Percentiles rank a stretch among this genome's conserved stretches.
Conservation (phyloP, 23 tunicate genomes). For the Trididemnum nubilum region DNA sequence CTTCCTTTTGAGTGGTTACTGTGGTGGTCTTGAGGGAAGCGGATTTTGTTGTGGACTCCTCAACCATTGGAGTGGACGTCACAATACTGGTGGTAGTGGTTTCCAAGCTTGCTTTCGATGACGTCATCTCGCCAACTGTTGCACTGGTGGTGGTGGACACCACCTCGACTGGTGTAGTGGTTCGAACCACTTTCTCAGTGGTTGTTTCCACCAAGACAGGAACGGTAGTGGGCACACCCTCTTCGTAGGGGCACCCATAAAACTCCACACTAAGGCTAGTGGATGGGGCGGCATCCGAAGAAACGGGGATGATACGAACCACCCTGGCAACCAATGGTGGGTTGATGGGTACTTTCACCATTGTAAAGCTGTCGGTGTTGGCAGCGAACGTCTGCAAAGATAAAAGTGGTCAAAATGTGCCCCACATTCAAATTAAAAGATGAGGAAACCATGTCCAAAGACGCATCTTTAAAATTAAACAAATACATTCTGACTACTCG, state of each 20-base stretch:
- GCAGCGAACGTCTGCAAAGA: slow-evolving; percentile 40
- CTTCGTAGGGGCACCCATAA: slow-evolving; percentile 25
- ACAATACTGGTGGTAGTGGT: slow-evolving; percentile 50
- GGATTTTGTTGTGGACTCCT: slow-evolving; percentile 1
- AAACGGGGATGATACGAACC: slow-evolving; percentile 21
- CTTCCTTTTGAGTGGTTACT: slow-evolving; percentile 41
- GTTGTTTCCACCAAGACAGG: slow-evolving; percentile 83
- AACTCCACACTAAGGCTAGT: slow-evolving; percentile 25
- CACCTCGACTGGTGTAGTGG: slow-evolving; percentile 27
- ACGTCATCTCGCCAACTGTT: background rate
- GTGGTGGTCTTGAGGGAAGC: slow-evolving; percentile 2
- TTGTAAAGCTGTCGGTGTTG: slow-evolving; percentile 28
- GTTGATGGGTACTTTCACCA: slow-evolving; percentile 21
- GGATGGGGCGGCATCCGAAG: background rate
- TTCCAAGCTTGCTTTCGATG: slow-evolving; percentile 32
- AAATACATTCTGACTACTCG: too few relatives aligned
- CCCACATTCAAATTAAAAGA: too few relatives aligned
- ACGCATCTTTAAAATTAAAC: too few relatives aligned
- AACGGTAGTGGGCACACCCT: slow-evolving; percentile 17
- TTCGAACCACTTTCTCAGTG: slow-evolving; percentile 34
- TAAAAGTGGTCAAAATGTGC: too few relatives aligned
- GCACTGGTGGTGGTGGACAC: background rate
- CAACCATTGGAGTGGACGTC: slow-evolving; percentile 47
- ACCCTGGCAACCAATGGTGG: slow-evolving; percentile 30
- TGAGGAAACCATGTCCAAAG: background rate